phyloP scores from a whole-genome alignment of 1,140 invertebrate genomes.

The Holcopasites calliopsidis region DNA sequence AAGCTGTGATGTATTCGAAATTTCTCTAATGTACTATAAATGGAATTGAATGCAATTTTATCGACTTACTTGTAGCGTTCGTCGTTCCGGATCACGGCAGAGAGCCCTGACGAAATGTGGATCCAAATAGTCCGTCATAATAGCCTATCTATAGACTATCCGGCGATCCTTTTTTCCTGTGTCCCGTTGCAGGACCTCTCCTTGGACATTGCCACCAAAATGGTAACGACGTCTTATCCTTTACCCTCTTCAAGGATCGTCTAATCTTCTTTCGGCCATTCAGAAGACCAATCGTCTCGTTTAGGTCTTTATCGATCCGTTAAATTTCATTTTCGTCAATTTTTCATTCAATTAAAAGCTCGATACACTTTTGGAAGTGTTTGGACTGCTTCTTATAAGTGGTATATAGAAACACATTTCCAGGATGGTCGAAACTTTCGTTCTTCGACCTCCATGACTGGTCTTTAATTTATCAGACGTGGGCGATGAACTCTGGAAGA shows the following conservation, averaged over 20 bases:
- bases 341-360: background rate
- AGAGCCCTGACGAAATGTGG: slow-evolving; percentile 83
- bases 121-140: slow-evolving; percentile 82
- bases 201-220: slow-evolving; percentile 47
- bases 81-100: slow-evolving; percentile 82
- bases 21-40: too few species aligned
- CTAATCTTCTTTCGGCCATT: slow-evolving; percentile 9
- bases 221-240: slow-evolving; percentile 22
- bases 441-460: background rate
- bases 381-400: background rate
- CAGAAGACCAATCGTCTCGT: slow-evolving; percentile 2
- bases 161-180: slow-evolving; percentile 49
- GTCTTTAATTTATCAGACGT: background rate
- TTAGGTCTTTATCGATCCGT: background rate
- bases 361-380: background rate
- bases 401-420: background rate
- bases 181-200: slow-evolving; percentile 37
- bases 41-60: background rate
- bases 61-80: slow-evolving; percentile 81
- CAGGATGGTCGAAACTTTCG: background rate
- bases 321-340: slow-evolving; percentile 19
- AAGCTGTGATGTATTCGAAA: too few species aligned
- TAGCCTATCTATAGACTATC: slow-evolving; percentile 66
- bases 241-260: background rate
- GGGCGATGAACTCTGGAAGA: slow-evolving; percentile 23